Evolutionary conservation across 2,113 vertebrate species (phyloP).

Genomic region (Gobio gobio): DNA sequence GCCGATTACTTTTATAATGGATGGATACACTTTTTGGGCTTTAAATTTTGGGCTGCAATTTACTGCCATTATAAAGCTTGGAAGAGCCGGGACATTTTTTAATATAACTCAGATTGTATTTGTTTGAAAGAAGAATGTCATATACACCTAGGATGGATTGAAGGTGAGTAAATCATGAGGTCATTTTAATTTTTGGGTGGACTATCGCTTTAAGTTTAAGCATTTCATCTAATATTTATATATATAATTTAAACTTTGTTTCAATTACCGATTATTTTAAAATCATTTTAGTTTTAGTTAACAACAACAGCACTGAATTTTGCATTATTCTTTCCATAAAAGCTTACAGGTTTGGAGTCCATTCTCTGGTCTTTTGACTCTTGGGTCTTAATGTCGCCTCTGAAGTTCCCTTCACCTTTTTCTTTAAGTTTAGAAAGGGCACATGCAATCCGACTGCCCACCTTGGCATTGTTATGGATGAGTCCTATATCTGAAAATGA

Average conservation of each 20-base stretch:
- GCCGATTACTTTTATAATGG: no score
- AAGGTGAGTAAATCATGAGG: no score
- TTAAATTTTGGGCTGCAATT: no score
- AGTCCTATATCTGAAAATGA: slow-evolving; percentile 83
- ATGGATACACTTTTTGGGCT: no score
- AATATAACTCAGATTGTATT: no score
- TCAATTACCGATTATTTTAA: not conserved
- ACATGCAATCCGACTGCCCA: slow-evolving; percentile 86
- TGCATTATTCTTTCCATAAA: not conserved
- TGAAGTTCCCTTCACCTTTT: slow-evolving; percentile 27
- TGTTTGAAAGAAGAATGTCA: no score
- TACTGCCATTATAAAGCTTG: no score
- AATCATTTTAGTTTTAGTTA: not conserved
- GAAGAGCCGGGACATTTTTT: no score
- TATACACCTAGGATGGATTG: no score
- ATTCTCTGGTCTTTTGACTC: not conserved
- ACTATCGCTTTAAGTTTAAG: no score
- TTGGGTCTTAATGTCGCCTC: not conserved
- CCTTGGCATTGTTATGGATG: slow-evolving; percentile 87
- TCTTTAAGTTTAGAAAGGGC: slow-evolving; percentile 75
- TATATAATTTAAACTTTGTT: not conserved
- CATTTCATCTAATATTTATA: not conserved
- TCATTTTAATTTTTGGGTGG: no score
- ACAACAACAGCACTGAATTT: not conserved
- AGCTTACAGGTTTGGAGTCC: slow-evolving; percentile 33